phyloP scores from a whole-genome alignment of 2,113 vertebrate genomes.

The Lota lota region DNA sequence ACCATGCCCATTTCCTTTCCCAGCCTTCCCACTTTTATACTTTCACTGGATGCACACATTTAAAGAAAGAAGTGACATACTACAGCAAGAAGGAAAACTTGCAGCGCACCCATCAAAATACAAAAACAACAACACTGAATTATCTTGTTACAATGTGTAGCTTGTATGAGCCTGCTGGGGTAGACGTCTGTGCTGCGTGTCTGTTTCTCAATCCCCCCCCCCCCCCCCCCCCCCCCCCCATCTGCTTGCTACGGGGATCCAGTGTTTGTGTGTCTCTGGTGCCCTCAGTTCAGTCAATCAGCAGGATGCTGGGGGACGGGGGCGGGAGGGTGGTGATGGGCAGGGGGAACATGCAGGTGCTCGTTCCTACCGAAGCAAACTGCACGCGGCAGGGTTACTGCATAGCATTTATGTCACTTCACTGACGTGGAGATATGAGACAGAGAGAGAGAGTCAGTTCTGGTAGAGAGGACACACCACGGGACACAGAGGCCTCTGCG shows the following conservation, averaged over 20 bases:
- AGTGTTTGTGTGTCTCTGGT: slow-evolving; percentile 30
- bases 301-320: neutral
- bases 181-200: neutral
- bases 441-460: slow-evolving; percentile 15
- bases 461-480: slow-evolving; percentile 48
- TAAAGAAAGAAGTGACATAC: too few species aligned
- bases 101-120: too few species aligned
- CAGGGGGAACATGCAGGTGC: slow-evolving; percentile 41
- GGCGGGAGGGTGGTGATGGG: slow-evolving; percentile 12
- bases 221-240: neutral
- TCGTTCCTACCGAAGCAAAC: slow-evolving; percentile 43
- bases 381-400: slow-evolving; percentile 46
- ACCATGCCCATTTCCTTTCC: neutral
- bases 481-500: slow-evolving; percentile 44
- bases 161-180: too few species aligned
- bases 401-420: slow-evolving; percentile 48
- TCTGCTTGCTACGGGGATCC: slow-evolving; percentile 18
- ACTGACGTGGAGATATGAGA: slow-evolving; percentile 35
- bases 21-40: too few species aligned
- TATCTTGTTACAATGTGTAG: too few species aligned
- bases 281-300: slow-evolving; percentile 63
- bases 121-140: too few species aligned
- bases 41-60: too few species aligned
- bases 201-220: slow-evolving; percentile 23
- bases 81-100: too few species aligned